Conservation (phyloP, 2,113 vertebrate genomes). For the Paramisgurnus dabryanus region DNA sequence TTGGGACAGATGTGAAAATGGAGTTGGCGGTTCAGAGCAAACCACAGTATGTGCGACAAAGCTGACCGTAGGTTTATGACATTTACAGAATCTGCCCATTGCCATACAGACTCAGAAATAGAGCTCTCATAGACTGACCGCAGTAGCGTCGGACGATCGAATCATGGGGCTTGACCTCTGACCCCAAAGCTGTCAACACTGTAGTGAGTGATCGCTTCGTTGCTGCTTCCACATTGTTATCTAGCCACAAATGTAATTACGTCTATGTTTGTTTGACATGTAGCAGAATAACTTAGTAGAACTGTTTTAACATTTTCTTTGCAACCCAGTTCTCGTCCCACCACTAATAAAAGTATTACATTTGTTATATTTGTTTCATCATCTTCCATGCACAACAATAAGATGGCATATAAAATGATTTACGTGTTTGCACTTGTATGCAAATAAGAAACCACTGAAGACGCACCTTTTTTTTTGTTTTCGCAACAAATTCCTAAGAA, state of each 20-base stretch:
- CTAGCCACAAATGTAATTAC: neutral
- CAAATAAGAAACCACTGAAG: too few species aligned
- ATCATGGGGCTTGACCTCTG: neutral
- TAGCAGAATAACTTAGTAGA: too few species aligned
- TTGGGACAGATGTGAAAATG: neutral
- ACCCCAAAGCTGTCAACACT: neutral
- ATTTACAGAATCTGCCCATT: neutral
- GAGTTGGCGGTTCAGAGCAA: neutral
- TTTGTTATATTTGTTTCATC: too few species aligned
- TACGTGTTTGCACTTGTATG: too few species aligned
- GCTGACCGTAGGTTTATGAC: neutral
- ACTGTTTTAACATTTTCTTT: too few species aligned
- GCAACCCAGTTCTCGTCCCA: too few species aligned
- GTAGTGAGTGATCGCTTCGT: neutral
- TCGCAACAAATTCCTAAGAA: too few species aligned
- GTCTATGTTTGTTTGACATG: too few species aligned
- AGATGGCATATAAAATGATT: too few species aligned
- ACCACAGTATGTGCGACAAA: neutral
- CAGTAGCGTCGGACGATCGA: neutral
- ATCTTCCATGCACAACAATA: too few species aligned
- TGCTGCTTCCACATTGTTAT: neutral
- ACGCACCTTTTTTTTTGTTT: too few species aligned
- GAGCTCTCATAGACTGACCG: neutral
- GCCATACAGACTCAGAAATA: neutral
- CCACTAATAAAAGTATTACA: too few species aligned